Evolutionary conservation across 2,113 vertebrate genomes (phyloP).

Genomic region (Hydrochoerus hydrochaeris): DNA sequence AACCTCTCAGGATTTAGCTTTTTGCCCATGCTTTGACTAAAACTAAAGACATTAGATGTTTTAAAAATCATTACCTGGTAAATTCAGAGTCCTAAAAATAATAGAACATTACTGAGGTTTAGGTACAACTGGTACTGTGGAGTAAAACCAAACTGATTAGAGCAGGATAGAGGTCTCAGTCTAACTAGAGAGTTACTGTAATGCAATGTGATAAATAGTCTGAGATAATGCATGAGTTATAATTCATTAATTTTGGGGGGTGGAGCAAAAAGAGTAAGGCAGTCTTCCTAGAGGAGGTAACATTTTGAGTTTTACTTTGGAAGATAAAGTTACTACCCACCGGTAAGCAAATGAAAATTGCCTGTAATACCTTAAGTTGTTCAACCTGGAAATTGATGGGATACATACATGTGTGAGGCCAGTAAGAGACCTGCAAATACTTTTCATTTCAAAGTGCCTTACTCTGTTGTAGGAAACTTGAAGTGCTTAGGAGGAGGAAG

Average conservation of each 20-base stretch:
- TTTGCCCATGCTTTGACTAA: conserved; percentile 31
- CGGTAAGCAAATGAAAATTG: neutral
- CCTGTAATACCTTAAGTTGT: neutral
- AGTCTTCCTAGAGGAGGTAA: conserved; percentile 15
- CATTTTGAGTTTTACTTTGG: conserved; percentile 36
- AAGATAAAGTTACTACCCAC: neutral
- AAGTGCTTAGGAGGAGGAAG: neutral
- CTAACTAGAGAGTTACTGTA: neutral
- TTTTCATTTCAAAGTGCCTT: neutral
- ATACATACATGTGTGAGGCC: neutral
- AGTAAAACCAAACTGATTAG: neutral
- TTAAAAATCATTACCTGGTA: neutral
- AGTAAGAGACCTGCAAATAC: neutral
- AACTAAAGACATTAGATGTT: conserved; percentile 6
- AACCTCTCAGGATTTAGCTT: neutral
- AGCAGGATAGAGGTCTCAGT: neutral
- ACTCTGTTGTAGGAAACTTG: neutral
- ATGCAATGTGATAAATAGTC: neutral
- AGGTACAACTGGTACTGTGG: neutral
- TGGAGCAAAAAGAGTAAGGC: neutral
- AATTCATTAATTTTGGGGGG: neutral
- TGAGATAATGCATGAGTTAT: neutral
- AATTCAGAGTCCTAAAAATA: neutral
- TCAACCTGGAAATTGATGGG: neutral
- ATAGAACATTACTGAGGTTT: neutral